phyloP scores from a whole-genome alignment of 2,113 vertebrate species.

The Ammodytes marinus region DNA sequence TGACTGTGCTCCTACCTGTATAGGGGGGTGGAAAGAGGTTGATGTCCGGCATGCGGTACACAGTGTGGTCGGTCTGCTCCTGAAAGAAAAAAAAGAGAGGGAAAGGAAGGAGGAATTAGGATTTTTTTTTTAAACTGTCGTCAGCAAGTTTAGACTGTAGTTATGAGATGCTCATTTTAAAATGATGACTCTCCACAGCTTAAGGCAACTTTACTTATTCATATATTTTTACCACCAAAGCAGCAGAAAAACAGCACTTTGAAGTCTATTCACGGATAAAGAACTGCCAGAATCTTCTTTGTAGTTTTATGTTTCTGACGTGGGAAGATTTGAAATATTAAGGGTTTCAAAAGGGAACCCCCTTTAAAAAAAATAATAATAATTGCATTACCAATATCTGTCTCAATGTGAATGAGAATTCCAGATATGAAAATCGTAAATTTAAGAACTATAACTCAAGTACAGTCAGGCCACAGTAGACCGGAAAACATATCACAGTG shows the following conservation, averaged over 20 bases:
- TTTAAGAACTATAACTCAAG: not conserved
- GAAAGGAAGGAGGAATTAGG: not conserved
- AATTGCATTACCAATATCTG: too few species aligned
- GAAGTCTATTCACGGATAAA: too few species aligned
- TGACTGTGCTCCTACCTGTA: conserved; percentile 72
- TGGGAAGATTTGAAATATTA: not conserved
- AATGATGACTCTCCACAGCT: not conserved
- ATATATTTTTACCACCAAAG: too few species aligned
- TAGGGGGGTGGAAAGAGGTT: conserved; percentile 66
- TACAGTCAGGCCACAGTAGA: not conserved
- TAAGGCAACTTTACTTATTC: not conserved
- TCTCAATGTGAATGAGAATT: not conserved
- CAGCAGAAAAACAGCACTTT: too few species aligned
- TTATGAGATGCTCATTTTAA: not conserved
- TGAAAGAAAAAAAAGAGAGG: conserved; percentile 20
- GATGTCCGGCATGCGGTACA: conserved; percentile 78
- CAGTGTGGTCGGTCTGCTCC: conserved; percentile 73
- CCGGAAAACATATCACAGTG: not conserved
- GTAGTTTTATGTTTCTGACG: not conserved
- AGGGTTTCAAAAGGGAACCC: not conserved
- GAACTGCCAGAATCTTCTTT: not conserved
- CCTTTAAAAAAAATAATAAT: too few species aligned
- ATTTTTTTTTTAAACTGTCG: not conserved
- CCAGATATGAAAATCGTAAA: not conserved
- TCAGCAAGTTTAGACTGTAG: not conserved